Conservation (phyloP, 2,888 invertebrate genomes). For the Acanthococcus lagerstroemiae region DNA sequence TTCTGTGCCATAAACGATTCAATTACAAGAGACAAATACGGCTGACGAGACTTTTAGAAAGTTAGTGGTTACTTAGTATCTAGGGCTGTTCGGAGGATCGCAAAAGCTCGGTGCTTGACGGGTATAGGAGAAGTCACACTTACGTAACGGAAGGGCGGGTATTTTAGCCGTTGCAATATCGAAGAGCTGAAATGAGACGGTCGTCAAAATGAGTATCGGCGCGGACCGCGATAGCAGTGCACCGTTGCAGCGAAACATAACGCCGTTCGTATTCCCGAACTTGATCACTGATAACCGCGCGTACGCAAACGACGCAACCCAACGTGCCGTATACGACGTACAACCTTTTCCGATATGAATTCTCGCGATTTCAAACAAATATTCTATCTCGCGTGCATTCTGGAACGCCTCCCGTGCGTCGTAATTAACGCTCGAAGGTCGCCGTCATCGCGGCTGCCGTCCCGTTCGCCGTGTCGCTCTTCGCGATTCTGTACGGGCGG, state of each 20-base stretch:
- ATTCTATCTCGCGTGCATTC: background rate
- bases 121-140: too few relatives aligned
- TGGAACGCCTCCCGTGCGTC: background rate
- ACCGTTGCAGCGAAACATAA: background rate
- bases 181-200: background rate
- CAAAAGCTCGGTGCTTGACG: too few relatives aligned
- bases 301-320: background rate
- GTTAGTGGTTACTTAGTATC: too few relatives aligned
- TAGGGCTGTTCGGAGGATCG: too few relatives aligned
- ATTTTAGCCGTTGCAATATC: background rate
- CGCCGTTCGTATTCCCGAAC: background rate
- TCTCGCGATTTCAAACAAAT: background rate
- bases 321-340: background rate
- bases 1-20: too few relatives aligned
- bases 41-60: too few relatives aligned
- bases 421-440: background rate
- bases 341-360: background rate
- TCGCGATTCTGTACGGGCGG: background rate
- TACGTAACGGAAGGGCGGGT: background rate
- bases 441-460: background rate
- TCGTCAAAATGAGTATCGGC: background rate
- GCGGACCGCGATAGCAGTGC: background rate
- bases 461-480: background rate
- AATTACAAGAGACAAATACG: too few relatives aligned
- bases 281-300: background rate